Evolutionary conservation across 92 coral and sea anemone species (phyloP).

Genomic region (Siderastrea radians): DNA sequence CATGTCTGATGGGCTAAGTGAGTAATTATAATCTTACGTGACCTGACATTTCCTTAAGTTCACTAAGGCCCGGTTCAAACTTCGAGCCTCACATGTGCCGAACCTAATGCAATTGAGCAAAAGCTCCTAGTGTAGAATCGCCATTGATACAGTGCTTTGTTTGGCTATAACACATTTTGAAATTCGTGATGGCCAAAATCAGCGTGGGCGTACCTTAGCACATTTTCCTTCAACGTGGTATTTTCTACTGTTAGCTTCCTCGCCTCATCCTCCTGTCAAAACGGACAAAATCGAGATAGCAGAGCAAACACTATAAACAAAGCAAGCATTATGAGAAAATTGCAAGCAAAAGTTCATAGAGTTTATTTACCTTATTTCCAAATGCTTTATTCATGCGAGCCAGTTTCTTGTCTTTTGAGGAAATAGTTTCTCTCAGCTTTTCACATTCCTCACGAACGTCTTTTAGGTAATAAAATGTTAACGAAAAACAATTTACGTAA

Average conservation of each 20-base stretch:
- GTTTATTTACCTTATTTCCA: conserved; percentile 69
- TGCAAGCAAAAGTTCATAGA: neutral
- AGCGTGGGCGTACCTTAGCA: conserved; percentile 56
- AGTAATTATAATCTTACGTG: too few relatives aligned
- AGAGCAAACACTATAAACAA: neutral
- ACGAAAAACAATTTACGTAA: conserved; percentile 26
- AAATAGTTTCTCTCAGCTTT: conserved; percentile 71
- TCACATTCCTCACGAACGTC: conserved; percentile 85
- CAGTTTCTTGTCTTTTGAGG: conserved; percentile 81
- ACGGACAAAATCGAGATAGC: neutral
- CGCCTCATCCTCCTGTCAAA: conserved; percentile 75
- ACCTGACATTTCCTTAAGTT: too few relatives aligned
- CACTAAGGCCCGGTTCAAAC: too few relatives aligned
- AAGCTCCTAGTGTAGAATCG: too few relatives aligned
- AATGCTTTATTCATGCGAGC: conserved; percentile 88
- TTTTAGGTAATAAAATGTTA: conserved; percentile 63
- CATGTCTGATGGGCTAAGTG: too few relatives aligned
- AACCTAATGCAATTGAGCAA: too few relatives aligned
- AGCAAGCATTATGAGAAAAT: neutral
- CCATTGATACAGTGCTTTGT: too few relatives aligned
- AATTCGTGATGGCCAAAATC: too few relatives aligned
- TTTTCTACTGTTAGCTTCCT: conserved; percentile 75
- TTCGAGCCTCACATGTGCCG: too few relatives aligned
- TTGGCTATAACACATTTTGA: too few relatives aligned
- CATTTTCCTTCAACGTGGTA: conserved; percentile 74